These are phyloP conservation scores for Limnephilus rhombicus DNA, from an alignment of 2,888 invertebrate species.

Conservation along the genomic window DNA sequence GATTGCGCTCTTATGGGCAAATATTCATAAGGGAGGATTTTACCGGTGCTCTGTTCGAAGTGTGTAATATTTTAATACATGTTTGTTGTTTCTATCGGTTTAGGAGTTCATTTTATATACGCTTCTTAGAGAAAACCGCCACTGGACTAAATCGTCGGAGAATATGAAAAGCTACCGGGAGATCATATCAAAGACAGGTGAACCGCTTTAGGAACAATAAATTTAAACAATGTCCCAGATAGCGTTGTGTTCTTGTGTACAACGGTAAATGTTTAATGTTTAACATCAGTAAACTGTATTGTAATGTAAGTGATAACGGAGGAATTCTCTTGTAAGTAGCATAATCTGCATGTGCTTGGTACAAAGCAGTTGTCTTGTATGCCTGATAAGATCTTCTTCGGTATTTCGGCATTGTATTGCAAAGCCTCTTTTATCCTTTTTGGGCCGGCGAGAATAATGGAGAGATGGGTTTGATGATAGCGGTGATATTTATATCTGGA, in stretches of 20 bases:
- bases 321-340: neutral
- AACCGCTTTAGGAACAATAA: conserved; percentile 19
- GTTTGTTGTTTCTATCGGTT: neutral
- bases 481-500: neutral
- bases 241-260: conserved; percentile 8
- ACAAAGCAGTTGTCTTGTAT: neutral
- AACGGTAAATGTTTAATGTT: conserved; percentile 21
- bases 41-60: neutral
- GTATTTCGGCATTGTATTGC: neutral
- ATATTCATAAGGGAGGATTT: neutral
- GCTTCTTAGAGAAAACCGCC: neutral
- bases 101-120: neutral
- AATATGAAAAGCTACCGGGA: neutral
- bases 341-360: neutral
- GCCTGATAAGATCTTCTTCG: neutral
- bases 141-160: neutral
- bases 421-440: neutral
- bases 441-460: neutral
- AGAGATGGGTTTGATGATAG: neutral
- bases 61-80: no score
- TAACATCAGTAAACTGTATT: conserved; percentile 12
- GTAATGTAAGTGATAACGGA: neutral
- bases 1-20: neutral
- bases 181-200: neutral
- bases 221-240: conserved; percentile 21